Percentiles rank a stretch among this genome's conserved stretches.
These are phyloP conservation scores for Bembecia ichneumoniformis DNA, from an alignment of 2,888 invertebrate genomes.

Conservation along the genomic window DNA sequence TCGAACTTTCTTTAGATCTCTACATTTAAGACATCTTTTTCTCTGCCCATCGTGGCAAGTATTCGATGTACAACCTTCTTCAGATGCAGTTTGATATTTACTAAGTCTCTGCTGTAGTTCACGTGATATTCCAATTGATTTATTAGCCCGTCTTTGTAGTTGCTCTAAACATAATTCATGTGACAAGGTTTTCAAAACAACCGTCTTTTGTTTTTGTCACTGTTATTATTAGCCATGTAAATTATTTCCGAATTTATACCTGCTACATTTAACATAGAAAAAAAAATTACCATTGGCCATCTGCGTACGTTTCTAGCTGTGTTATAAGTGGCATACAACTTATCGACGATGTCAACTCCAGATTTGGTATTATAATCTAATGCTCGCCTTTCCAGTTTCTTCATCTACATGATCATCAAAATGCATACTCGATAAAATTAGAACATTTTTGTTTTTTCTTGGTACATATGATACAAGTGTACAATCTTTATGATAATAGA, in stretches of 20 bases:
- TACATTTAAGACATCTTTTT: too few species aligned
- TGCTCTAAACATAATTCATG: not conserved
- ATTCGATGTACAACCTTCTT: too few species aligned
- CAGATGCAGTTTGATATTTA: too few species aligned
- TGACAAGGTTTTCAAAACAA: not conserved
- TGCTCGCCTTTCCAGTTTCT: not conserved
- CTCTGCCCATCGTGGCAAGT: too few species aligned
- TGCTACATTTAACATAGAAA: not conserved
- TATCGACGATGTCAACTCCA: not conserved
- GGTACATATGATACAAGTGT: not conserved
- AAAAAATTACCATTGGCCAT: not conserved
- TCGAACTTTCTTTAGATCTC: too few species aligned
- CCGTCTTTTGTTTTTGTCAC: not conserved
- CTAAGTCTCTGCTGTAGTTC: too few species aligned
- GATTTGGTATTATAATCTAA: not conserved
- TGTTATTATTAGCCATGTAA: not conserved
- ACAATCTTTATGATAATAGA: not conserved
- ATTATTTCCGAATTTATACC: not conserved
- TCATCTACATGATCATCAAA: not conserved
- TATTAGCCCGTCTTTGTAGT: not conserved
- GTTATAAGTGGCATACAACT: not conserved
- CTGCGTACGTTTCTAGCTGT: not conserved
- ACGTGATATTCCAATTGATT: not conserved
- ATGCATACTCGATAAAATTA: not conserved
- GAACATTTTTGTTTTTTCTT: not conserved